These are phyloP conservation scores for Lacerta viridis DNA, from an alignment of 2,797 vertebrate genomes.

Conservation along the genomic window DNA sequence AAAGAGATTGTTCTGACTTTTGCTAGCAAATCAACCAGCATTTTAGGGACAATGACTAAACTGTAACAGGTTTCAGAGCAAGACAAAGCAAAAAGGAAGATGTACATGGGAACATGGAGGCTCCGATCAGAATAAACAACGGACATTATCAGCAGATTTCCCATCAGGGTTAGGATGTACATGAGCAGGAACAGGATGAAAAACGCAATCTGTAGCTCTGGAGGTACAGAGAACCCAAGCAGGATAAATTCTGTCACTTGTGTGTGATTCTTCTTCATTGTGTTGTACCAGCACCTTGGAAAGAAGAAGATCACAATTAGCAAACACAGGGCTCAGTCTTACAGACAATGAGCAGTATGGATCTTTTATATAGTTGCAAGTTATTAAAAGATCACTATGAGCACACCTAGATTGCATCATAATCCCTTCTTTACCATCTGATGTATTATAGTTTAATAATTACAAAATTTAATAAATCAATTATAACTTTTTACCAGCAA, in stretches of 20 bases:
- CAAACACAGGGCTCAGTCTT: too few species aligned
- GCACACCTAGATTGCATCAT: neutral
- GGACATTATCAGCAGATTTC: conserved; percentile 49
- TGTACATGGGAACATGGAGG: conserved; percentile 57
- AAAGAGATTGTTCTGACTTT: neutral
- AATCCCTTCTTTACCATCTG: neutral
- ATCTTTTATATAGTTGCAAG: too few species aligned
- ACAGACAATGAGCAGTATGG: too few species aligned
- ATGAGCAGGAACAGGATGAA: conserved; percentile 48
- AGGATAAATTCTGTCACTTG: conserved; percentile 56
- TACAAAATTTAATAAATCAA: neutral
- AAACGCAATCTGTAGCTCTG: conserved; percentile 41
- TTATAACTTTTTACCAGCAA: too few species aligned
- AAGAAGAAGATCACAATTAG: neutral
- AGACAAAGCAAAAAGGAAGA: conserved; percentile 41
- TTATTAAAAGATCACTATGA: too few species aligned
- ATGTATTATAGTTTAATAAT: neutral
- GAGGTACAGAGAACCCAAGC: conserved; percentile 55
- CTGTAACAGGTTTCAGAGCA: conserved; percentile 35
- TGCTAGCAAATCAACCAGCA: conserved; percentile 52
- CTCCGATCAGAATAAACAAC: conserved; percentile 43
- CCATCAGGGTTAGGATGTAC: conserved; percentile 47
- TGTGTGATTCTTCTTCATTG: conserved; percentile 31
- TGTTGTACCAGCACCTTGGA: neutral
- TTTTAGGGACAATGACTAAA: conserved; percentile 51